Evolutionary conservation across 2,797 vertebrate genomes (phyloP).

Genomic region (Acrossocheilus wenchowensis): DNA sequence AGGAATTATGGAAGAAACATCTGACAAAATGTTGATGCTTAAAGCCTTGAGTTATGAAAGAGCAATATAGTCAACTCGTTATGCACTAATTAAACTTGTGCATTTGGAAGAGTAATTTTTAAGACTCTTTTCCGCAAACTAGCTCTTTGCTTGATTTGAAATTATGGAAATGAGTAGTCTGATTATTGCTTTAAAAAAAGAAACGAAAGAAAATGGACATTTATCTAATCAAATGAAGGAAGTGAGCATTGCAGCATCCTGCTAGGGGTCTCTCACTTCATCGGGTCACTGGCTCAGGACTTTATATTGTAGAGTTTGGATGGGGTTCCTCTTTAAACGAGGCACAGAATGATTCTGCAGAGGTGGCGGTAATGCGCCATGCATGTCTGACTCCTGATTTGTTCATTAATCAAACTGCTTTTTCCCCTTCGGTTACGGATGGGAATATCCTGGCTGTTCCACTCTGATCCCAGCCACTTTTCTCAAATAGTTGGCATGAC

Average conservation of each 20-base stretch:
- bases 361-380: slow-evolving; percentile 35
- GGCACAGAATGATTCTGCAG: slow-evolving; percentile 32
- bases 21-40: slow-evolving; percentile 8
- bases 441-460: slow-evolving; percentile 45
- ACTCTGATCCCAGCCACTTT: slow-evolving; percentile 40
- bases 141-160: slow-evolving; percentile 17
- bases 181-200: slow-evolving; percentile 22
- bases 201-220: not conserved
- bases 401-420: slow-evolving; percentile 46
- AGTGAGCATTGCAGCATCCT: not conserved
- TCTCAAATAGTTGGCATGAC: slow-evolving; percentile 44
- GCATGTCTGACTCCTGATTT: slow-evolving; percentile 31
- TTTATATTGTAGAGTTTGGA: slow-evolving; percentile 4
- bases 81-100: not conserved
- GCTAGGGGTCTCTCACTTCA: not conserved
- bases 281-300: not conserved
- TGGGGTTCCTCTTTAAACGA: slow-evolving; percentile 22
- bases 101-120: not conserved
- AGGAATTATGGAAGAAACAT: not conserved
- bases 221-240: not conserved
- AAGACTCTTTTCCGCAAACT: not conserved
- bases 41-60: not conserved
- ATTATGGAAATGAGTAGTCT: slow-evolving; percentile 28
- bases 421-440: slow-evolving; percentile 31
- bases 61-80: not conserved